Percentiles rank a stretch among this genome's conserved stretches.
These are phyloP conservation scores for Diadumene lineata DNA, from an alignment of 92 coral and sea anemone species.

Conservation along the genomic window DNA sequence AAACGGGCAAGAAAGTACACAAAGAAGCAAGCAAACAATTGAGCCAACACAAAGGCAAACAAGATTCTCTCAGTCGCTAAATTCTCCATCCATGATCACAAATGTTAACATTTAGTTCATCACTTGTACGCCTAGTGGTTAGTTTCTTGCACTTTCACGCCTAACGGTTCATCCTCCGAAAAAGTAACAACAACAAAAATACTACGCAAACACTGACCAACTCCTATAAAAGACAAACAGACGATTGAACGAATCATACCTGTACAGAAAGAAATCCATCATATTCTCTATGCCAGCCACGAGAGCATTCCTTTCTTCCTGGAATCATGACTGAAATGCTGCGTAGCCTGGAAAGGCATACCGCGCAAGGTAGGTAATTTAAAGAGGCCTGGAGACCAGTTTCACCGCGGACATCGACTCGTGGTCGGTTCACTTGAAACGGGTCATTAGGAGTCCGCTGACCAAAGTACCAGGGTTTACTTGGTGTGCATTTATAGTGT, in stretches of 20 bases:
- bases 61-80: no score
- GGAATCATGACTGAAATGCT: conserved; percentile 77
- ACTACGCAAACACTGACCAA: no score
- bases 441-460: conserved; percentile 54
- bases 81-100: no score
- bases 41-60: not conserved
- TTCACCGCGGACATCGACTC: conserved; percentile 26
- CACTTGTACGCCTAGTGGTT: no score
- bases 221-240: no score
- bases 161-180: no score
- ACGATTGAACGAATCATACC: conserved; percentile 19
- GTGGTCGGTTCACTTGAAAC: conserved; percentile 31
- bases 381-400: conserved; percentile 56
- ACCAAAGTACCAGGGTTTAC: conserved; percentile 80
- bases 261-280: conserved; percentile 80
- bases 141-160: no score
- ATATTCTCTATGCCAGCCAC: conserved; percentile 83
- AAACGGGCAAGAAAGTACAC: not conserved
- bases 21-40: not conserved
- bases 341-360: conserved; percentile 65
- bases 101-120: no score
- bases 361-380: conserved; percentile 67
- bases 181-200: no score
- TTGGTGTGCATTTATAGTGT: conserved; percentile 66
- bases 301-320: conserved; percentile 79